These are phyloP conservation scores for Alcis repandata DNA, from an alignment of 2,888 invertebrate species.

Conservation along the genomic window DNA sequence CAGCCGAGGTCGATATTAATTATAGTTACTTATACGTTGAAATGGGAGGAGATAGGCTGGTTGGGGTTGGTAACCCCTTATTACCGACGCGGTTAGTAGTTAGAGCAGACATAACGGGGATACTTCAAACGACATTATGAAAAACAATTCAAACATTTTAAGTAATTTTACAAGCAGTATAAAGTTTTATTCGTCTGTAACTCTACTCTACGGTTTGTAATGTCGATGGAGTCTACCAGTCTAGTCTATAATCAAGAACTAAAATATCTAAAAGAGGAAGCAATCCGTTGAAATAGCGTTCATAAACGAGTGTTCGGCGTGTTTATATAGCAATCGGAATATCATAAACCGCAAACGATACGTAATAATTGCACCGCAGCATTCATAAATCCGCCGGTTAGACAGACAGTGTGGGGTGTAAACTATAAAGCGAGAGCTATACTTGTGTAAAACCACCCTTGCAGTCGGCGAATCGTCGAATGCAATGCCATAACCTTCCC, in stretches of 20 bases:
- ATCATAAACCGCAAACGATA: constrained; percentile 57
- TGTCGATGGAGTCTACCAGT: no score
- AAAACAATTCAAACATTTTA: no score
- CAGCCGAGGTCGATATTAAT: constrained; percentile 49
- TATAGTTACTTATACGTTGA: constrained; percentile 18
- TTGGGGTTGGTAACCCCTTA: not conserved
- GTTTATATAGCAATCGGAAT: constrained; percentile 40
- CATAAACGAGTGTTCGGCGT: constrained; percentile 21
- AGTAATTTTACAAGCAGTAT: no score
- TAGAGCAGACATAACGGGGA: not conserved
- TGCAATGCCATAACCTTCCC: constrained; percentile 84
- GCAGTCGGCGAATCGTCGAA: constrained; percentile 76
- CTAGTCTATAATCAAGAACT: constrained; percentile 15
- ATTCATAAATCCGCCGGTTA: constrained; percentile 78
- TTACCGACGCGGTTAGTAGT: not conserved
- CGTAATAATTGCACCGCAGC: constrained; percentile 75
- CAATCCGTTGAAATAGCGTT: constrained; percentile 27
- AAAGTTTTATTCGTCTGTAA: no score
- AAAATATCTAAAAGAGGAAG: constrained; percentile 16
- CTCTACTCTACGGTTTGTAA: no score
- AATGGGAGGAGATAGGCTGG: constrained; percentile 5
- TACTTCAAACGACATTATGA: not conserved
- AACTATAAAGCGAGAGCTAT: constrained; percentile 66
- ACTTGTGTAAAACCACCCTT: constrained; percentile 80
- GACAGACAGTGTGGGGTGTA: constrained; percentile 74